A percentile compares a stretch with the other conserved stretches of the same genome.
These are phyloP conservation scores for Troides aeacus DNA, from an alignment of 2,888 invertebrate species.

Conservation along the genomic window DNA sequence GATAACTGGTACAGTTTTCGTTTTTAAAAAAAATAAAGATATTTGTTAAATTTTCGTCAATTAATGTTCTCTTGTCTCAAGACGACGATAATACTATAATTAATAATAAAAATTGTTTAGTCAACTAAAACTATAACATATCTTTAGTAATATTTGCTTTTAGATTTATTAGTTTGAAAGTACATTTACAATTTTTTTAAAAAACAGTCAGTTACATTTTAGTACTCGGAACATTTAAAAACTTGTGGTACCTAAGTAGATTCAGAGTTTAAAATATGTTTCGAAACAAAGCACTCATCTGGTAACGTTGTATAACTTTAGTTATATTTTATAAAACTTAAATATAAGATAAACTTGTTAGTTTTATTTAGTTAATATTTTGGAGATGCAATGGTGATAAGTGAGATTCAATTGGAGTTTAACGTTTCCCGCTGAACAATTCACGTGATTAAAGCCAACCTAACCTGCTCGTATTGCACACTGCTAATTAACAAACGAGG, in stretches of 20 bases:
- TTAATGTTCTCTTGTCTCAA: not conserved
- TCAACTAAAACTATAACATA: no score
- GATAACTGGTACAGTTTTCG: not conserved
- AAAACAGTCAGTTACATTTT: not conserved
- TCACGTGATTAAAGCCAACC: no score
- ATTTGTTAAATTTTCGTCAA: not conserved
- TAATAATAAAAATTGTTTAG: no score
- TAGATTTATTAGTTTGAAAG: no score
- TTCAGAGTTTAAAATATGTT: constrained; percentile 2
- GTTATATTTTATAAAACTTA: not conserved
- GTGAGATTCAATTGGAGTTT: no score
- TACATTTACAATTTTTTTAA: no score
- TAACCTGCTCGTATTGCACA: no score
- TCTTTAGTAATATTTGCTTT: no score
- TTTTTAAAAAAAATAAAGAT: not conserved
- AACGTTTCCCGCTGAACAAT: no score
- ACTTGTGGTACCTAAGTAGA: constrained; percentile 4
- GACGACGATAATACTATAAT: not conserved
- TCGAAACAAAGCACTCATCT: not conserved
- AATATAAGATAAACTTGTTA: not conserved
- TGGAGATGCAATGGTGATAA: no score
- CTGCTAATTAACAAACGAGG: no score
- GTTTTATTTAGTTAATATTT: no score
- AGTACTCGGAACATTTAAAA: constrained; percentile 1
- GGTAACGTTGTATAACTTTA: not conserved